These are phyloP conservation scores for Periparus ater DNA, from an alignment of 2,797 vertebrate genomes.

Conservation along the genomic window DNA sequence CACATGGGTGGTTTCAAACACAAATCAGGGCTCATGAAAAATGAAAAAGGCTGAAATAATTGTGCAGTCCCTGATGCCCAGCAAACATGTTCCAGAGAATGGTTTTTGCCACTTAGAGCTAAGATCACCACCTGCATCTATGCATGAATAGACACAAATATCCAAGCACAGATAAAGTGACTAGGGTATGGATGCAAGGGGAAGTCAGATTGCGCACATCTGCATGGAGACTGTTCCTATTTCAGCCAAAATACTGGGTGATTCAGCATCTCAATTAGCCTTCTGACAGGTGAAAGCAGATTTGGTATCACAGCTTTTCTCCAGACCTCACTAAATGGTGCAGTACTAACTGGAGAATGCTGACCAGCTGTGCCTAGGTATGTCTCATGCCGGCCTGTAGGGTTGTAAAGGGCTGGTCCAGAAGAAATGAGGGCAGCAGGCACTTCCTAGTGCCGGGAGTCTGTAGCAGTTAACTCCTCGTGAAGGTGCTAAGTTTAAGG, in stretches of 20 bases:
- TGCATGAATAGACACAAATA: not conserved
- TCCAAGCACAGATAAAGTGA: not conserved
- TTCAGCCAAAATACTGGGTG: not conserved
- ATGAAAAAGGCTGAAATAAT: not conserved
- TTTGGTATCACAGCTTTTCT: not conserved
- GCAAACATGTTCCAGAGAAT: not conserved
- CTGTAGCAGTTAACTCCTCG: not conserved
- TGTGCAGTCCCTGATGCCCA: not conserved
- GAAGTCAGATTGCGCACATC: not conserved
- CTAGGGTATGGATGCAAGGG: not conserved
- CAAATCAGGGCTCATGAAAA: not conserved
- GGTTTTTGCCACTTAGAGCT: not conserved
- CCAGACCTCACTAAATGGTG: not conserved
- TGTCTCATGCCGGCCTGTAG: not conserved
- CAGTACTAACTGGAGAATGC: not conserved
- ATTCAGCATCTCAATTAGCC: not conserved
- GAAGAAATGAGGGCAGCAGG: not conserved
- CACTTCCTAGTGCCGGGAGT: not conserved
- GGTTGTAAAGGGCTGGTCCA: not conserved
- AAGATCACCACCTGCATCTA: not conserved
- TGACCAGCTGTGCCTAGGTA: not conserved
- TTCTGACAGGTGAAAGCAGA: not conserved
- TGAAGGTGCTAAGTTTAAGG: not conserved
- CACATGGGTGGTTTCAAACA: not conserved
- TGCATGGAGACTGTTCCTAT: not conserved